phyloP scores from a whole-genome alignment of 2,888 invertebrate species.

The Artemia sp. region DNA sequence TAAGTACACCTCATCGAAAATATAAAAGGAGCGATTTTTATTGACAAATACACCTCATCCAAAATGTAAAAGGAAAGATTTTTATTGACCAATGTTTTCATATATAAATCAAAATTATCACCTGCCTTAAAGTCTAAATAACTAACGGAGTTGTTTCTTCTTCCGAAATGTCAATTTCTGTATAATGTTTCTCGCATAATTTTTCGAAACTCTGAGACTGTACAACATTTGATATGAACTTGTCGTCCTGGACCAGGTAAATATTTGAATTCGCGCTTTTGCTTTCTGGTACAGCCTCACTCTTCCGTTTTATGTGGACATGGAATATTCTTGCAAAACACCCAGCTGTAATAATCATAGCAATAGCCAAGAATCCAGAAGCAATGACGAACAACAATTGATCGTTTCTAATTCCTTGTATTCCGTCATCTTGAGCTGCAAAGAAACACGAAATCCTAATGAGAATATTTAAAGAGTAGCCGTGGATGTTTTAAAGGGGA shows the following conservation, averaged over 20 bases:
- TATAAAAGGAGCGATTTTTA: too few species aligned
- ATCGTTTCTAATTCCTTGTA: background rate
- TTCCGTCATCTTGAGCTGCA: background rate
- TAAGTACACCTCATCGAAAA: too few species aligned
- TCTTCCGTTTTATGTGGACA: background rate
- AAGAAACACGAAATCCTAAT: background rate
- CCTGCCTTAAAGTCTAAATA: background rate
- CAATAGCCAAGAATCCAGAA: background rate
- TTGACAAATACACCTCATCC: too few species aligned
- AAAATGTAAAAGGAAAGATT: too few species aligned
- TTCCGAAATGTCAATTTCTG: background rate
- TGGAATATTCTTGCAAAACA: background rate
- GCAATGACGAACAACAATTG: background rate
- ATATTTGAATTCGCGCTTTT: background rate
- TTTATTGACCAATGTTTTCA: too few species aligned
- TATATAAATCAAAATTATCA: too few species aligned
- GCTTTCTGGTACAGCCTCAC: background rate
- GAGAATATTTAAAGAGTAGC: background rate
- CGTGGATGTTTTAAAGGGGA: background rate
- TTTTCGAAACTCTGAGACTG: background rate
- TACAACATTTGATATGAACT: background rate
- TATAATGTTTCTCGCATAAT: background rate
- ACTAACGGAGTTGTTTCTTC: constrained; percentile 1
- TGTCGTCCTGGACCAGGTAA: constrained; percentile 6
- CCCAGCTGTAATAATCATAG: constrained; percentile 1